Conservation (phyloP, 2,888 invertebrate genomes). For the Acleris holmiana region DNA sequence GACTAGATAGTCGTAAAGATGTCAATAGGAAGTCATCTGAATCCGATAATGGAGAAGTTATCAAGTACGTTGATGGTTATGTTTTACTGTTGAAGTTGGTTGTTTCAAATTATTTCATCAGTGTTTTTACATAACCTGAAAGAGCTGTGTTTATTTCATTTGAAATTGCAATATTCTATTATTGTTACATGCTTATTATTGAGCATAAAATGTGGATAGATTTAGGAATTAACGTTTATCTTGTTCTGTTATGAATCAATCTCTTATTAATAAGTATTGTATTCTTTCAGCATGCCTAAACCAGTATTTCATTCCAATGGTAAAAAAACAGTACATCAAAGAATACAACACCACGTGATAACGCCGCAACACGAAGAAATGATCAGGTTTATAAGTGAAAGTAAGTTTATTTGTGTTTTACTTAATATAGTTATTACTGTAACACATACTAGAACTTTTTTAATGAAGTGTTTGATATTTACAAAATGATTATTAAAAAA, state of each 20-base stretch:
- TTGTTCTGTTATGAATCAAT: conserved; percentile 10
- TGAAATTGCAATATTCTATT: conserved; percentile 37
- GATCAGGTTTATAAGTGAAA: conserved; percentile 93
- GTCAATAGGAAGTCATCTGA: conserved; percentile 88
- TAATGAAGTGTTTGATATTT: no score
- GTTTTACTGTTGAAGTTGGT: conserved; percentile 49
- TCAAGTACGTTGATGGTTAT: conserved; percentile 80
- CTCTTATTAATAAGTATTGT: conserved; percentile 38
- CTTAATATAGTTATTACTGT: background rate
- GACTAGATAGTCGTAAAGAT: conserved; percentile 89
- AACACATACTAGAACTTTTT: background rate
- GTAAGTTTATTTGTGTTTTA: conserved; percentile 83
- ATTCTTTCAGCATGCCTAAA: conserved; percentile 88
- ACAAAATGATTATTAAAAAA: no score
- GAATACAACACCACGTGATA: conserved; percentile 85
- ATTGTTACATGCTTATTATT: background rate
- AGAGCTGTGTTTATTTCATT: conserved; percentile 39
- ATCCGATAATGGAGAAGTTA: conserved; percentile 87
- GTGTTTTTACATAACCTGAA: conserved; percentile 78
- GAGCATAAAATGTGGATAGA: background rate
- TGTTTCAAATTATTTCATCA: conserved; percentile 66
- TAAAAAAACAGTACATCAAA: conserved; percentile 85
- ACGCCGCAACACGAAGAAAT: conserved; percentile 94
- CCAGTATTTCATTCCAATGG: conserved; percentile 91
- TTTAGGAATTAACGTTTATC: background rate